phyloP scores from a whole-genome alignment of 23 tunicate genomes.

The Diplosoma virens region DNA sequence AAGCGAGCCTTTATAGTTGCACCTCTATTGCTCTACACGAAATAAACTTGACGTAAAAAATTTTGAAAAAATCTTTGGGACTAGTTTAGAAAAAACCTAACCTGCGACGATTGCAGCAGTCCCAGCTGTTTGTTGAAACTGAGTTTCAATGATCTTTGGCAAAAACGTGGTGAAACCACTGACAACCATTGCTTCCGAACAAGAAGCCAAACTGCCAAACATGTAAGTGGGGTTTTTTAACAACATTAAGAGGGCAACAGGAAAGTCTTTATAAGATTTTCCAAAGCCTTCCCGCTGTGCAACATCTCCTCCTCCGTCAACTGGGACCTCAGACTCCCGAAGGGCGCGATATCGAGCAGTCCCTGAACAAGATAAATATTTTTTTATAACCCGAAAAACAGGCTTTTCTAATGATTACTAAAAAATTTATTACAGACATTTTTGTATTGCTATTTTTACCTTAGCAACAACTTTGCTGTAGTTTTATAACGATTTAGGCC shows the following conservation, averaged over 20 bases:
- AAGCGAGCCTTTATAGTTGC: no score
- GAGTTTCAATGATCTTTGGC: constrained; percentile 89
- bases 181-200: constrained; percentile 72
- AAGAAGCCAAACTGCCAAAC: constrained; percentile 53
- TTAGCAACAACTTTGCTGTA: no score
- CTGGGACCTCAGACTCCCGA: constrained; percentile 61
- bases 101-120: constrained; percentile 92
- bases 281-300: constrained; percentile 65
- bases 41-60: no score
- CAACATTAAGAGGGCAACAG: constrained; percentile 48
- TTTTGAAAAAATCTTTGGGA: no score
- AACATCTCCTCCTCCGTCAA: constrained; percentile 43
- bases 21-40: no score
- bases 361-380: constrained; percentile 22
- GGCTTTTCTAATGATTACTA: neutral
- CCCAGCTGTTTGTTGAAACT: constrained; percentile 85
- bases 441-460: no score
- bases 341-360: constrained; percentile 36
- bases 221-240: constrained; percentile 75
- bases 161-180: constrained; percentile 91
- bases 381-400: neutral
- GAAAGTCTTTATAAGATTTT: constrained; percentile 74
- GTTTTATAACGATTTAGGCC: no score
- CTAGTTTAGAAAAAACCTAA: neutral
- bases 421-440: neutral